phyloP scores from a whole-genome alignment of 2,888 invertebrate species.

The Papilio elwesi region DNA sequence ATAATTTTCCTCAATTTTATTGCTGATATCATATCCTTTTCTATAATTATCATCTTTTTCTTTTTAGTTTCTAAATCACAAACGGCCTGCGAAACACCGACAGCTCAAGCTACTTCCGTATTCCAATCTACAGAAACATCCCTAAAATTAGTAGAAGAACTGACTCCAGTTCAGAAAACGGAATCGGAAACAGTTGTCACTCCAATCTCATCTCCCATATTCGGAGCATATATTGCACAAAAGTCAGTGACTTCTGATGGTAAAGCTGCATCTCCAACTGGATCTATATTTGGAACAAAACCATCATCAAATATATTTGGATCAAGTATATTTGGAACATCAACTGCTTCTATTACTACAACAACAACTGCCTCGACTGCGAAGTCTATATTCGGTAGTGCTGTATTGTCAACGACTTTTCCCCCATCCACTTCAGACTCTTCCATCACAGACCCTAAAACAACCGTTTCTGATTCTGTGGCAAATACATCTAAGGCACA shows the following conservation, averaged over 20 bases:
- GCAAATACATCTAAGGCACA: conserved; percentile 28
- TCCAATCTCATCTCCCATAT: conserved; percentile 56
- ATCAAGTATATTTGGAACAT: conserved; percentile 44
- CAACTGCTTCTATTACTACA: conserved; percentile 31
- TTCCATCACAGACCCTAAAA: conserved; percentile 17
- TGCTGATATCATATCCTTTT: conserved; percentile 20
- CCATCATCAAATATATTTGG: conserved; percentile 43
- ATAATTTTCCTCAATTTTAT: neutral
- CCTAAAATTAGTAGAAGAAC: conserved; percentile 43
- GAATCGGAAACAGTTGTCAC: conserved; percentile 45
- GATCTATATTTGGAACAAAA: conserved; percentile 52
- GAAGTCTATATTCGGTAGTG: conserved; percentile 31
- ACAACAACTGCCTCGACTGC: conserved; percentile 38
- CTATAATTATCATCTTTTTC: conserved; percentile 29
- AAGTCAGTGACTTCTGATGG: conserved; percentile 35
- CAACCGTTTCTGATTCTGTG: conserved; percentile 34
- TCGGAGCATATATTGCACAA: conserved; percentile 56
- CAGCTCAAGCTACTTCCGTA: conserved; percentile 35
- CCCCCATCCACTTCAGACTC: conserved; percentile 45
- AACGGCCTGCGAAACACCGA: conserved; percentile 39
- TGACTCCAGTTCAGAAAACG: conserved; percentile 46
- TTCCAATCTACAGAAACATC: conserved; percentile 34
- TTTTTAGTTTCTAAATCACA: conserved; percentile 36
- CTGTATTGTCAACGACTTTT: conserved; percentile 13
- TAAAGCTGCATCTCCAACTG: conserved; percentile 45